A percentile compares a stretch with the other conserved stretches of the same genome.
Conservation (phyloP, 2,888 invertebrate species). For the Tryphoninae sp. region DNA sequence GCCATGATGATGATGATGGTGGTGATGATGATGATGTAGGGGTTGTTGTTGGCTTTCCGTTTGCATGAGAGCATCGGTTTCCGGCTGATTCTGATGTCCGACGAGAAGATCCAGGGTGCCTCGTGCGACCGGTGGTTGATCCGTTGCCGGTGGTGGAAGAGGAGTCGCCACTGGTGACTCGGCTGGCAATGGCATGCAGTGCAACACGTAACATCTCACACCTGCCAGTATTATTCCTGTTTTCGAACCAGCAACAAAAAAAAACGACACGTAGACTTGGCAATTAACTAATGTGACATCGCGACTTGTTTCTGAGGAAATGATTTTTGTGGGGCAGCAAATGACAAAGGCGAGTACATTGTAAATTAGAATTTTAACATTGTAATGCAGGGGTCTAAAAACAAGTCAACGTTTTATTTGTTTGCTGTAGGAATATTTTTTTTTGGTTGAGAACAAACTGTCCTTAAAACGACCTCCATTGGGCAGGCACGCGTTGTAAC, state of each 20-base stretch:
- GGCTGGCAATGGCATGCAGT: constrained; percentile 76
- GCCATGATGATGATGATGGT: constrained; percentile 74
- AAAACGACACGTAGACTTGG: not conserved
- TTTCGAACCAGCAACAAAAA: not conserved
- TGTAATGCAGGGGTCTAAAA: too few species aligned
- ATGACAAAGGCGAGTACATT: too few species aligned
- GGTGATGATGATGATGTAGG: constrained; percentile 71
- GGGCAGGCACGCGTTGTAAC: too few species aligned
- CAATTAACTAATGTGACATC: not conserved
- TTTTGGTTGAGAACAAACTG: too few species aligned
- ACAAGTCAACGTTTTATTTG: too few species aligned
- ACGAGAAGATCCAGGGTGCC: constrained; percentile 76
- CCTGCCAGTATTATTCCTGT: constrained; percentile 76
- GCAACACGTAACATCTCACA: constrained; percentile 78
- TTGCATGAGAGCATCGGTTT: constrained; percentile 76
- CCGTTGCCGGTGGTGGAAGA: constrained; percentile 72
- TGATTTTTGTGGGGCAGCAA: too few species aligned
- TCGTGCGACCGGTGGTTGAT: constrained; percentile 68
- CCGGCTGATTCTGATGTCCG: constrained; percentile 77
- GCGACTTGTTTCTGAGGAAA: too few species aligned
- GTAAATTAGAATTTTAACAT: too few species aligned
- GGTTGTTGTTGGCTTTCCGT: constrained; percentile 70
- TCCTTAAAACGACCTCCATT: too few species aligned
- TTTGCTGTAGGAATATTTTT: too few species aligned
- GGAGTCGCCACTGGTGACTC: constrained; percentile 77